Conservation (phyloP, 2,113 vertebrate species). For the Rhinichthys klamathensis region DNA sequence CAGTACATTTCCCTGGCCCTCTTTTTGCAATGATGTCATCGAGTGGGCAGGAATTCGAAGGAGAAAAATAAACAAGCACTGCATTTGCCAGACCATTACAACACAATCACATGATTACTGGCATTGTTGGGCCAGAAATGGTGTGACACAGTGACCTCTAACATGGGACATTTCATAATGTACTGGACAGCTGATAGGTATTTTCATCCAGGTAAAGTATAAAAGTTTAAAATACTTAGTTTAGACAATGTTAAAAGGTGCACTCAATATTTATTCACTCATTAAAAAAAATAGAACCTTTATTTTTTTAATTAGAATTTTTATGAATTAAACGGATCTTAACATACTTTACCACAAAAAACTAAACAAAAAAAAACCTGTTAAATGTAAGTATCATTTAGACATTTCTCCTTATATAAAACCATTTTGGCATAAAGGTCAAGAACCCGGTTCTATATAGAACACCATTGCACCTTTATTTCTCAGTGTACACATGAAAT, state of each 20-base stretch:
- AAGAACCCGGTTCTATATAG: too few relatives aligned
- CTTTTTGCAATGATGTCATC: neutral
- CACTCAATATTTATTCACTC: neutral
- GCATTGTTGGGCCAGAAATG: neutral
- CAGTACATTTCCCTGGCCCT: neutral
- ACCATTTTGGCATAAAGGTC: too few relatives aligned
- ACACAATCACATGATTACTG: constrained; percentile 36
- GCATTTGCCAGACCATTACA: constrained; percentile 14
- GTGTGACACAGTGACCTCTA: neutral
- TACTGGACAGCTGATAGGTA: neutral
- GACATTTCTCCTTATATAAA: too few relatives aligned
- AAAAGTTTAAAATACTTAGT: neutral
- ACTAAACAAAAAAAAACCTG: too few relatives aligned
- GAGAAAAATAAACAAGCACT: constrained; percentile 27
- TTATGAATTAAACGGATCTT: too few relatives aligned
- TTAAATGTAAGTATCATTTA: too few relatives aligned
- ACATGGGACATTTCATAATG: neutral
- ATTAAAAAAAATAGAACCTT: neutral
- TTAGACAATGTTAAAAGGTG: neutral
- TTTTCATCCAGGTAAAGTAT: neutral
- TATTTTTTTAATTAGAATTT: too few relatives aligned
- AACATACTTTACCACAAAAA: too few relatives aligned
- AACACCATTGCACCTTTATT: too few relatives aligned
- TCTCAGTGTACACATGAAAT: too few relatives aligned
- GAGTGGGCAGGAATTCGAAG: constrained; percentile 7